Evolutionary conservation across 2,797 vertebrate species (phyloP), one percentile per base, ranked within the genome.

Genomic region (Garrulus glandarius): DNA sequence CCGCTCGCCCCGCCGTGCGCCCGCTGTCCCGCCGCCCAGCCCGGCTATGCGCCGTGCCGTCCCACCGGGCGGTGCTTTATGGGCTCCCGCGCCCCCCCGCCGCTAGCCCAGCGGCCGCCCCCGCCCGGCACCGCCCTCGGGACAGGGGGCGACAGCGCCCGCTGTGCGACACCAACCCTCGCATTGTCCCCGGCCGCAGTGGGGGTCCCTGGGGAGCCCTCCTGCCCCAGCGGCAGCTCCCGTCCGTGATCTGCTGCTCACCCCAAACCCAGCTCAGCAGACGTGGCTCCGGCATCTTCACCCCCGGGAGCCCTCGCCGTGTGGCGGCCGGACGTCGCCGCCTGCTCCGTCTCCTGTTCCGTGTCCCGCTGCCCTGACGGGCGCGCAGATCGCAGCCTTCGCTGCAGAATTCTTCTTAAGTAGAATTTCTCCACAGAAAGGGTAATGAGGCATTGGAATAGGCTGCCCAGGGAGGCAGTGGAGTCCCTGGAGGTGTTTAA

Each of bases 11-110:
- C n/a, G 39, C 79, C 39, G 79, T 9, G 9, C 5, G 12, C 49
- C 75, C 30, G 37, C 87, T n/a, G 52, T 50, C 49, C 78, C 52
- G 43, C 59, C 49, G 55, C 77, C 72, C 64, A 32, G 46, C 75
- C 89, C 69, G 36, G 27, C 72, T 56, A 3, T 89, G 49, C 21
- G 7, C 43, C 16, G 23, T 3, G 18, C 80, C 41, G 24, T 49
- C 74, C 44, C 70, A 4, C 22, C 89, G 82, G 87, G 82, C 64
- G 59, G 74, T 11, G 80, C 88, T 97, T 96, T 96, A 97, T 97
- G 95, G 53, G 44, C 95, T 53, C 57, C 50, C 59, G 49, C 57
- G 23, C 57, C 32, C 15, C 70, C 90, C 72, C 69, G 55, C 77
- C 56, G 36, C 88, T 83, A 84, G 71, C 74, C 81, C 68, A 34